phyloP scores from a whole-genome alignment of 2,797 vertebrate genomes.

The Chiropotes sagulatus region DNA sequence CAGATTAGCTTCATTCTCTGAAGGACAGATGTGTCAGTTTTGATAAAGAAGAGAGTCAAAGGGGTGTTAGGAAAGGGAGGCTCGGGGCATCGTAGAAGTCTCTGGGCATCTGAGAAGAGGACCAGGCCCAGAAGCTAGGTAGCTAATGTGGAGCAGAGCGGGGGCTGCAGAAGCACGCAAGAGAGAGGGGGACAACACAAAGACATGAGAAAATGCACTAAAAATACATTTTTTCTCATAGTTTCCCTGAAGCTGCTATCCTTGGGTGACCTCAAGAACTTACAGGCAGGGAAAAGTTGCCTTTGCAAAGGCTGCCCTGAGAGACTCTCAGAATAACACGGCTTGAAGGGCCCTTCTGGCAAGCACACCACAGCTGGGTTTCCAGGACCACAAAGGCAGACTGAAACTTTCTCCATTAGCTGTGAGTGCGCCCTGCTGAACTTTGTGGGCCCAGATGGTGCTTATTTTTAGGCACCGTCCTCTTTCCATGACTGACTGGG shows the following conservation, averaged over 20 bases:
- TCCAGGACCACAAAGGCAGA: slow-evolving; percentile 7
- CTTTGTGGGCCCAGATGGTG: neutral
- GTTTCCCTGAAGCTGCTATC: neutral
- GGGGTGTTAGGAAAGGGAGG: neutral
- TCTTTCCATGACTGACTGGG: slow-evolving; percentile 52
- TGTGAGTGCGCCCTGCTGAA: neutral
- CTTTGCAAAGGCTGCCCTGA: slow-evolving; percentile 21
- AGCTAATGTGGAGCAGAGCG: too few relatives aligned
- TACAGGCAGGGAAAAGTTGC: neutral
- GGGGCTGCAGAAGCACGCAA: neutral
- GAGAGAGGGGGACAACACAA: neutral
- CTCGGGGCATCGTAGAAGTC: neutral
- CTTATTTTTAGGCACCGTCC: slow-evolving; percentile 49
- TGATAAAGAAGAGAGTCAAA: neutral
- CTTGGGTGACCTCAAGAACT: slow-evolving; percentile 39
- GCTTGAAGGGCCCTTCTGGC: slow-evolving; percentile 31
- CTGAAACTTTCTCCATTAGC: neutral
- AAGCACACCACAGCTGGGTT: neutral
- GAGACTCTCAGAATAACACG: slow-evolving; percentile 38
- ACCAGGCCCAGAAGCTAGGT: neutral
- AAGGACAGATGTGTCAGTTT: neutral
- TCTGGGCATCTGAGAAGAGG: neutral
- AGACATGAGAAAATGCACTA: neutral
- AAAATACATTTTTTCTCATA: neutral
- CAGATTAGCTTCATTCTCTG: neutral